Evolutionary conservation across 2,888 invertebrate species (phyloP), one percentile per base, ranked within the genome.

Genomic region (Ganaspis brasiliensis): DNA sequence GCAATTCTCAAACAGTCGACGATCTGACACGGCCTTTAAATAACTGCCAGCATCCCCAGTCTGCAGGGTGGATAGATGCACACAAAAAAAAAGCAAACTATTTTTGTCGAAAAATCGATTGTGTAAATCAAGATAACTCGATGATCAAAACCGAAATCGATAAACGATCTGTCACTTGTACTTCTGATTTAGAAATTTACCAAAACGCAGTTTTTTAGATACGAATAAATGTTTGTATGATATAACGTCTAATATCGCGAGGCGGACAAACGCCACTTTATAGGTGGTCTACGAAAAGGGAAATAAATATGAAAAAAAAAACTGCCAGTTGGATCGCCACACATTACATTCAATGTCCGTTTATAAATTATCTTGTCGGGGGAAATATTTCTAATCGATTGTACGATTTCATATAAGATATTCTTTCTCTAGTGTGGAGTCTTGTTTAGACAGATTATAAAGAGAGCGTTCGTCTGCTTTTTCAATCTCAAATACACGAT

Each of bases 31-130:
- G 86, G 84, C 86, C 85, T 86, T 86, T 81, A 82, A 82, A 86
- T 85, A 86, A 89, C 89, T 89, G 89, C 89, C 89, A 89, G 86
- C 85, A 84, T 78, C 79, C 83, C 82, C 81, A 86, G 84, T 82
- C 84, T 59, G 26, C 78, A 81, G 78, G 35, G 55, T 52, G 31
- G 63, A 9, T 59, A 31, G 31, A 16, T 6, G 59, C 4, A 31
- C 2, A 31, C 31, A 31, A 31, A 31, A 31, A 59, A 8, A 59
- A 35, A 59, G n/a, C n/a, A 26, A 31, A n/a, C 59, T 16, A 0
- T 14, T 35, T 59, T 59, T 31, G 16, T 16, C 59, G 31, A 26
- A 16, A 59, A n/a, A 10, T 26, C 26, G 31, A 9, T 24, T 59
- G 14, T 56, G 14, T 26, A 31, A 59, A 26, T 59, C n/a, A 31